Percentiles rank a stretch among this genome's conserved stretches.
Conservation (phyloP, 2,797 vertebrate genomes). For the Tauraco hartlaubi region DNA sequence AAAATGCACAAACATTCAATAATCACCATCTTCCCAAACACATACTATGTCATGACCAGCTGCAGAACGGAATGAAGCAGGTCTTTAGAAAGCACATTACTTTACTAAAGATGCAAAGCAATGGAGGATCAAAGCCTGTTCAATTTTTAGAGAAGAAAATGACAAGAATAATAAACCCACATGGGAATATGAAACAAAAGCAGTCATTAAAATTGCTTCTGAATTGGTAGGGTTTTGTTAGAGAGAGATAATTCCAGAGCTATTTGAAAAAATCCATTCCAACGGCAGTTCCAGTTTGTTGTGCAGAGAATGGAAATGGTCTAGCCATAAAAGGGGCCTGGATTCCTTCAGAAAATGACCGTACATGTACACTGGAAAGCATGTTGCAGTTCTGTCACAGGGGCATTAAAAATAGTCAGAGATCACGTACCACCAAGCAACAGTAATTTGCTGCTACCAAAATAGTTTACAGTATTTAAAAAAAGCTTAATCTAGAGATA, state of each 20-base stretch:
- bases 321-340: slow-evolving; percentile 3
- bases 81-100: slow-evolving; percentile 8
- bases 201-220: slow-evolving; percentile 62
- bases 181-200: slow-evolving; percentile 63
- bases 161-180: slow-evolving; percentile 42
- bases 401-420: slow-evolving; percentile 68
- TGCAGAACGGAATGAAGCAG: neutral
- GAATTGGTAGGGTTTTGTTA: slow-evolving; percentile 48
- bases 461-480: slow-evolving; percentile 76
- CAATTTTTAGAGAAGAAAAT: slow-evolving; percentile 27
- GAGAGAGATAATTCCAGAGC: slow-evolving; percentile 56
- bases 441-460: slow-evolving; percentile 67
- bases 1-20: neutral
- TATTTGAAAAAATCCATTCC: slow-evolving; percentile 43
- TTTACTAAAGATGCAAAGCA: neutral
- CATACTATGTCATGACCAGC: neutral
- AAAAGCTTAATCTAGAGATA: slow-evolving; percentile 73
- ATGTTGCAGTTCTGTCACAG: neutral
- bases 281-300: slow-evolving; percentile 14
- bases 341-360: slow-evolving; percentile 27
- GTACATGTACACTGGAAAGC: slow-evolving; percentile 6
- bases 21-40: neutral
- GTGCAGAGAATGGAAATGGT: slow-evolving; percentile 26
- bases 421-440: slow-evolving; percentile 54
- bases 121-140: slow-evolving; percentile 32